These are phyloP conservation scores for Sinocyclocheilus grahami DNA, from an alignment of 2,113 vertebrate genomes.

Conservation along the genomic window DNA sequence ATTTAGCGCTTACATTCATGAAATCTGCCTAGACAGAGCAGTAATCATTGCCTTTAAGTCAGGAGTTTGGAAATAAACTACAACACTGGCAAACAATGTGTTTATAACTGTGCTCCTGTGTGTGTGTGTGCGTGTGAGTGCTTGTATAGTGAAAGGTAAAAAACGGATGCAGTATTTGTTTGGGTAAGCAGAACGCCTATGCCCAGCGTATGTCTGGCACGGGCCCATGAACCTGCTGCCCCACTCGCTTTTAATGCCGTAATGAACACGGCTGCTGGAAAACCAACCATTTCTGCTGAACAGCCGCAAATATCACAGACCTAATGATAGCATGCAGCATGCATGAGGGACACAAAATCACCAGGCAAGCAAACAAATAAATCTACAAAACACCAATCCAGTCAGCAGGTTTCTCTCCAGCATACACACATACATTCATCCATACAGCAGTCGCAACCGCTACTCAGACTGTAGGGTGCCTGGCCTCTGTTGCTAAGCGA, in stretches of 20 bases:
- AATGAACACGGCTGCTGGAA: slow-evolving; percentile 18
- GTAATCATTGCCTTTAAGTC: background rate
- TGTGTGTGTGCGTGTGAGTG: background rate
- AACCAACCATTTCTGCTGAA: slow-evolving; percentile 47
- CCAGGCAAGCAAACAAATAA: slow-evolving; percentile 42
- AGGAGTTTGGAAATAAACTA: slow-evolving; percentile 53
- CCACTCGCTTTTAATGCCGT: slow-evolving; percentile 32
- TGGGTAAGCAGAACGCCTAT: slow-evolving; percentile 37
- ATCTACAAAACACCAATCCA: slow-evolving; percentile 30
- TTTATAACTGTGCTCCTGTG: background rate
- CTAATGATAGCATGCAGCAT: slow-evolving; percentile 44
- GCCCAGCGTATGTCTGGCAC: slow-evolving; percentile 3
- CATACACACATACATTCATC: background rate
- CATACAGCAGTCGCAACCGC: slow-evolving; percentile 48
- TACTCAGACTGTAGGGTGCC: slow-evolving; percentile 53
- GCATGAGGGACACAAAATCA: slow-evolving; percentile 43
- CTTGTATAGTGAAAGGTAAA: background rate
- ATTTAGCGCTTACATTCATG: background rate
- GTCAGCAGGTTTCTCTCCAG: slow-evolving; percentile 4
- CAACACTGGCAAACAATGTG: slow-evolving; percentile 43
- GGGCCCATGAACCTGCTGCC: slow-evolving; percentile 32
- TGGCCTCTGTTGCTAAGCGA: slow-evolving; percentile 73
- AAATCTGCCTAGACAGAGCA: background rate
- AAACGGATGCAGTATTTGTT: slow-evolving; percentile 3
- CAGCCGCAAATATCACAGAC: slow-evolving; percentile 33